These are phyloP conservation scores for Malurus alboscapulatus DNA, from an alignment of 2,113 vertebrate species.

Conservation along the genomic window DNA sequence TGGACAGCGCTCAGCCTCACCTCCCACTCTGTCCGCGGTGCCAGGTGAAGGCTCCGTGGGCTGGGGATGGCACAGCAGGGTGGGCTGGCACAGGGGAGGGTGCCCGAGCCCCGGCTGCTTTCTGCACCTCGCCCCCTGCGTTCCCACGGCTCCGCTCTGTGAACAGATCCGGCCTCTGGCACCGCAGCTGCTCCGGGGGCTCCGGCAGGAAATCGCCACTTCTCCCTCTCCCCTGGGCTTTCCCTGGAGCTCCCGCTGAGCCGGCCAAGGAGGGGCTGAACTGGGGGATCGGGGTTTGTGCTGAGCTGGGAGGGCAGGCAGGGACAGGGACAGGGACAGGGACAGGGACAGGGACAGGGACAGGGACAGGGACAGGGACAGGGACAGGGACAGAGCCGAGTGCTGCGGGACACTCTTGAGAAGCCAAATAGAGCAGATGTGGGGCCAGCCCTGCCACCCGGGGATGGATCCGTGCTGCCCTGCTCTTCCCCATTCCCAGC, in stretches of 20 bases:
- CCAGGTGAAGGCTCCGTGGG: rapidly evolving
- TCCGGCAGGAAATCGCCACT: not conserved
- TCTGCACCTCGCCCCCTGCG: rapidly evolving
- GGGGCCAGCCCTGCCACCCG: not conserved
- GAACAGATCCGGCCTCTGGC: not conserved
- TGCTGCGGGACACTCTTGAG: rapidly evolving
- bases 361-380: not conserved
- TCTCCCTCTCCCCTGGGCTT: not conserved
- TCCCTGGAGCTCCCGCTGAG: rapidly evolving
- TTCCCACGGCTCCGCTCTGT: not conserved
- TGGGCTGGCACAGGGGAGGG: not conserved
- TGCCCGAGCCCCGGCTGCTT: rapidly evolving
- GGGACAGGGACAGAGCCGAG: not conserved
- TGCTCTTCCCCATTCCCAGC: not conserved
- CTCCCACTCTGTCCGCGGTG: rapidly evolving
- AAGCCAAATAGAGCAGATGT: rapidly evolving
- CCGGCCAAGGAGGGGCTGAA: not conserved
- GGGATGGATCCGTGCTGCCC: not conserved
- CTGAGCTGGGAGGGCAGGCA: not conserved
- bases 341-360: not conserved
- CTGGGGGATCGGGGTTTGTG: not conserved
- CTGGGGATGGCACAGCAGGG: not conserved
- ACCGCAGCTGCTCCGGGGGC: not conserved
- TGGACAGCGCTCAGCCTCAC: not conserved
- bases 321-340: not conserved